phyloP scores from a whole-genome alignment of 1,140 invertebrate genomes.

The Gryon sp. region DNA sequence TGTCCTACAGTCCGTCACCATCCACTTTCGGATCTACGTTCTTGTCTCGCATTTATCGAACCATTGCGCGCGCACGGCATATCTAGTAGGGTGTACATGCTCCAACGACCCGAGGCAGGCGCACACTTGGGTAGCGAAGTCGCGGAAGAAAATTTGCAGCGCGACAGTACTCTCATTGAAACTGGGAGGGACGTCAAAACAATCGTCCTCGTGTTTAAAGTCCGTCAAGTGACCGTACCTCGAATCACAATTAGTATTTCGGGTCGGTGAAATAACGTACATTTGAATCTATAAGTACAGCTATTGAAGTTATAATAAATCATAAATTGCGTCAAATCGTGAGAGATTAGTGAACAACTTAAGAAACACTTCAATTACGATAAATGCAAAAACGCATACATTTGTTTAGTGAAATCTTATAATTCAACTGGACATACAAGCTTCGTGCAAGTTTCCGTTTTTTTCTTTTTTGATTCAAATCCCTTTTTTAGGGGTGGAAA shows the following conservation, averaged over 20 bases:
- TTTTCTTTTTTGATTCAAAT: neutral
- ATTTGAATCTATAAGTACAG: no score
- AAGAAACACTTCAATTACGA: no score
- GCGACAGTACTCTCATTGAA: slow-evolving; percentile 47
- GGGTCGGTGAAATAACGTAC: no score
- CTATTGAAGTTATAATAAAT: no score
- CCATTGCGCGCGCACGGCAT: slow-evolving; percentile 77
- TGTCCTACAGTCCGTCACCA: slow-evolving; percentile 46
- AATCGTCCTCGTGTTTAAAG: slow-evolving; percentile 48
- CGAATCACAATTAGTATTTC: neutral
- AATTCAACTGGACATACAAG: no score
- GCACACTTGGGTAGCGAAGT: slow-evolving; percentile 51
- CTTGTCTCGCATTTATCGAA: slow-evolving; percentile 77
- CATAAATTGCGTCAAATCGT: no score
- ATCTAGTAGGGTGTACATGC: slow-evolving; percentile 58
- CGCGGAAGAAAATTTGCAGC: slow-evolving; percentile 59
- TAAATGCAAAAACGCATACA: no score
- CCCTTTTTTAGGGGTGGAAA: slow-evolving; percentile 8
- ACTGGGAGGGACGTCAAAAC: slow-evolving; percentile 48
- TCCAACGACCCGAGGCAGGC: slow-evolving; percentile 55
- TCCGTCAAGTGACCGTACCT: slow-evolving; percentile 22
- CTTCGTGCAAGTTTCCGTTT: no score
- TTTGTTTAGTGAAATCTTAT: no score
- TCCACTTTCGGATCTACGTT: slow-evolving; percentile 71
- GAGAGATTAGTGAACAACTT: no score